Conservation (phyloP, 2,888 invertebrate genomes). For the Magallana nippona region DNA sequence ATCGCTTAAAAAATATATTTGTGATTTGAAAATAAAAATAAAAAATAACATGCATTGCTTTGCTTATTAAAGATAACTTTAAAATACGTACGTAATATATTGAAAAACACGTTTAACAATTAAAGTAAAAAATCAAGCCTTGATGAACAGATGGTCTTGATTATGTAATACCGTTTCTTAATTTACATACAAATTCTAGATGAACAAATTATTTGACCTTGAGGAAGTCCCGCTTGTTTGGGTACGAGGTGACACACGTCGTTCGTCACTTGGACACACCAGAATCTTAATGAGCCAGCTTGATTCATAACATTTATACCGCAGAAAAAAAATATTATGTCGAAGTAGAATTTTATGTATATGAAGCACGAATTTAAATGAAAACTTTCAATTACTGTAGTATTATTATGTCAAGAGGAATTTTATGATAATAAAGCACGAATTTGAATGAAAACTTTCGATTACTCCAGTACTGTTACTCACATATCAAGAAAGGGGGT, state of each 20-base stretch:
- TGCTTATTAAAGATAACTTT: too few relatives aligned
- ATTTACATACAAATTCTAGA: too few relatives aligned
- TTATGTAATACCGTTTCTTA: too few relatives aligned
- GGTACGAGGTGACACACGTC: not conserved
- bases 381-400: not conserved
- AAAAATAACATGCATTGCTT: too few relatives aligned
- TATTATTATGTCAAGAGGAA: not conserved
- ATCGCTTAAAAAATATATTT: too few relatives aligned
- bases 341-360: not conserved
- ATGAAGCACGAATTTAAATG: not conserved
- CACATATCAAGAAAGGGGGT: too few relatives aligned
- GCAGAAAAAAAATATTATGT: not conserved
- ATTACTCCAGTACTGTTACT: not conserved
- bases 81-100: too few relatives aligned
- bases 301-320: not conserved
- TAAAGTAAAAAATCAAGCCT: too few relatives aligned
- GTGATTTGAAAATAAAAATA: too few relatives aligned
- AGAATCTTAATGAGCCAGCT: not conserved
- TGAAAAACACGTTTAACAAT: too few relatives aligned
- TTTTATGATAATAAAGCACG: not conserved
- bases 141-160: too few relatives aligned
- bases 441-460: not conserved
- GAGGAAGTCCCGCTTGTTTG: not conserved
- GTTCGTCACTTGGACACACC: not conserved
- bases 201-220: not conserved